Base-by-base conservation (phyloP, 2,797 vertebrate genomes). In the Notamacropus eugenii region DNA sequence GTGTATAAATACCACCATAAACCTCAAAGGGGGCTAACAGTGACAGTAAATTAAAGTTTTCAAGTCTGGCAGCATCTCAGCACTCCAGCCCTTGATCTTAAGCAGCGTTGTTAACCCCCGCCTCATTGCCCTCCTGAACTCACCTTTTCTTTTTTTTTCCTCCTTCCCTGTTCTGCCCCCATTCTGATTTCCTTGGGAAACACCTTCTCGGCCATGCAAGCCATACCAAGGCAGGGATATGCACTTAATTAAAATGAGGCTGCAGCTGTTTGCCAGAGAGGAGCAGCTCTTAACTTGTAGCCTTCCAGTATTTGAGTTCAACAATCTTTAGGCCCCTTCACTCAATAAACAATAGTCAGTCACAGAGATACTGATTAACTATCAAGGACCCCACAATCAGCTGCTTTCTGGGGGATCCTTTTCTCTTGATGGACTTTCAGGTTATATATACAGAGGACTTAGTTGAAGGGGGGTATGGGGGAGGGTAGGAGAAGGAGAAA, bases 41-140 rank as follows among this genome's bases (percentile, higher is more conserved):
- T 99, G 99, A 99, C 98, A 99, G 99, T 99, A 99, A 99, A 99
- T 99, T 99, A 99, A 99, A 99, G 99, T 99, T 99, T 98, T 98
- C 98, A 98, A 99, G 98, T 99, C 98, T 99, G 99, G 98, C 98
- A 98, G 98, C 98, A 98, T 99, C 99, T 98, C 98, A 98, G 98
- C 98, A 98, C 98, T 98, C 98, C 98, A 98, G 98, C 98, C 98
- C 98, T 99, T 99, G 99, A 99, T 99, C 99, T 99, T 98, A 98
- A 98, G 98, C 98, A 98, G 98, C 0, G 29, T 97, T 98, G 98
- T 99, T 99, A 98, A 99, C 98, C 98, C 98, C 92, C 97, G 6
- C 98, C 98, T 98, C 98, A 98, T 98, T 98, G 98, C 98, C 98
- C 98, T 98, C 97, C 98, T 98, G 98, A 99, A 99, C 98, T 98